Evolutionary conservation across 2,797 vertebrate genomes (phyloP).

Genomic region (Lerista edwardsae): DNA sequence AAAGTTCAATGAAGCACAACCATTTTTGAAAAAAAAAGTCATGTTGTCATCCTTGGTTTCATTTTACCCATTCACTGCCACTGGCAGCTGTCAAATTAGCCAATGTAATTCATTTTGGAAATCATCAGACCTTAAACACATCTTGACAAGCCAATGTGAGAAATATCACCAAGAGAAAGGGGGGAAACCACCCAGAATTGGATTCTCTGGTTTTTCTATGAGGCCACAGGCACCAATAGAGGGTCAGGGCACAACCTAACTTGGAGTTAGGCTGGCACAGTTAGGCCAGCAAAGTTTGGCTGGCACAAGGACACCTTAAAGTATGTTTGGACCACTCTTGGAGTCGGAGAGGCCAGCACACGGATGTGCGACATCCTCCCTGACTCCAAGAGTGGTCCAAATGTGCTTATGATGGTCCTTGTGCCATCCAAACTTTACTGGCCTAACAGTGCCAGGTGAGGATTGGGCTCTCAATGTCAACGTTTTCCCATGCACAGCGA

Average conservation of each 20-base stretch:
- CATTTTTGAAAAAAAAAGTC: slow-evolving; percentile 26
- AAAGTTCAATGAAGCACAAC: slow-evolving; percentile 47
- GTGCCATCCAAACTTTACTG: too few species aligned
- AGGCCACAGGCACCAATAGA: slow-evolving; percentile 28
- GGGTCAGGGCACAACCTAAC: too few species aligned
- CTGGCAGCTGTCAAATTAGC: slow-evolving; percentile 47
- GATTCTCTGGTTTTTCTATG: slow-evolving; percentile 42
- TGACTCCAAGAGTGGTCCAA: too few species aligned
- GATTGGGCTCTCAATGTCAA: slow-evolving; percentile 16
- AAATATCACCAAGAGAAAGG: slow-evolving; percentile 42
- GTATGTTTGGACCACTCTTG: too few species aligned
- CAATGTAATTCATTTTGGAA: slow-evolving; percentile 53
- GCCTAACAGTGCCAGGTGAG: too few species aligned
- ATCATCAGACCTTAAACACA: slow-evolving; percentile 28
- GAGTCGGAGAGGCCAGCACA: too few species aligned
- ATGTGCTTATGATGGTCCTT: too few species aligned
- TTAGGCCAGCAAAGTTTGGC: too few species aligned
- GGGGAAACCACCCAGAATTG: slow-evolving; percentile 33
- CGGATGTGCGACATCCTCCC: too few species aligned
- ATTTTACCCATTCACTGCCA: slow-evolving; percentile 42
- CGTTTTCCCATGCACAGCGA: slow-evolving; percentile 18
- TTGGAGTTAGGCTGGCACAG: too few species aligned
- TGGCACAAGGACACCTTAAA: too few species aligned
- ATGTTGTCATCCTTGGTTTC: slow-evolving; percentile 51
- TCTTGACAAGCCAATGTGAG: slow-evolving; percentile 45